Evolutionary conservation across 2,888 invertebrate species (phyloP).

Genomic region (Chloromyia formosa): DNA sequence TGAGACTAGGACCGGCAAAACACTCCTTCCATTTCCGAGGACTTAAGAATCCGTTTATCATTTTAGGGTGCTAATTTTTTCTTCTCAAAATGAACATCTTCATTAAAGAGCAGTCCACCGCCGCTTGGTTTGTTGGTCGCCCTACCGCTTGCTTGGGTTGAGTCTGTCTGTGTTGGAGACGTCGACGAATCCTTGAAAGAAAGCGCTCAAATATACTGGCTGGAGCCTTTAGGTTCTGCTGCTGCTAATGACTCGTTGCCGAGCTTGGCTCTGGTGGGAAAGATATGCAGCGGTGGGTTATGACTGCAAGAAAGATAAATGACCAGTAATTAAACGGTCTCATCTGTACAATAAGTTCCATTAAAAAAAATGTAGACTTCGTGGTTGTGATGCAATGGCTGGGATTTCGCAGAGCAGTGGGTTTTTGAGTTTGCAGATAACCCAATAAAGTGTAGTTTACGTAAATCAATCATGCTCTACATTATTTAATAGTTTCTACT

Average conservation of each 20-base stretch:
- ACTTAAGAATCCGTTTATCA: slow-evolving; percentile 10
- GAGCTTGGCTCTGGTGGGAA: too few species aligned
- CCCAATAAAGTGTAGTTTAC: neutral
- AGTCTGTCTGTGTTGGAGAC: too few species aligned
- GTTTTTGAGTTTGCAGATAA: neutral
- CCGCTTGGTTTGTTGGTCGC: neutral
- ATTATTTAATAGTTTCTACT: slow-evolving; percentile 9
- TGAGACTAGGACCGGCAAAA: neutral
- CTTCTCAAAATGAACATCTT: neutral
- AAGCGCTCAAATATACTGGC: too few species aligned
- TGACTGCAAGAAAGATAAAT: slow-evolving; percentile 51
- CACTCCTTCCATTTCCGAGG: neutral
- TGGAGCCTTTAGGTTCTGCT: too few species aligned
- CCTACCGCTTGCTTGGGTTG: too few species aligned
- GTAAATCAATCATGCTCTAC: slow-evolving; percentile 6
- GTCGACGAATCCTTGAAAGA: too few species aligned
- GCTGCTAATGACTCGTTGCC: too few species aligned
- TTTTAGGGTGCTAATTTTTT: slow-evolving; percentile 21
- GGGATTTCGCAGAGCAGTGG: neutral
- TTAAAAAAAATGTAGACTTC: neutral
- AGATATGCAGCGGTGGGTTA: slow-evolving; percentile 5
- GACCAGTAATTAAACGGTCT: slow-evolving; percentile 54
- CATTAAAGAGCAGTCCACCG: neutral
- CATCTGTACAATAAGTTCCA: slow-evolving; percentile 31
- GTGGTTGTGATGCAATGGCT: neutral